Evolutionary conservation across 2,888 invertebrate species (phyloP), one percentile per base, ranked within the genome.

Genomic region (Drosophila anceps): DNA sequence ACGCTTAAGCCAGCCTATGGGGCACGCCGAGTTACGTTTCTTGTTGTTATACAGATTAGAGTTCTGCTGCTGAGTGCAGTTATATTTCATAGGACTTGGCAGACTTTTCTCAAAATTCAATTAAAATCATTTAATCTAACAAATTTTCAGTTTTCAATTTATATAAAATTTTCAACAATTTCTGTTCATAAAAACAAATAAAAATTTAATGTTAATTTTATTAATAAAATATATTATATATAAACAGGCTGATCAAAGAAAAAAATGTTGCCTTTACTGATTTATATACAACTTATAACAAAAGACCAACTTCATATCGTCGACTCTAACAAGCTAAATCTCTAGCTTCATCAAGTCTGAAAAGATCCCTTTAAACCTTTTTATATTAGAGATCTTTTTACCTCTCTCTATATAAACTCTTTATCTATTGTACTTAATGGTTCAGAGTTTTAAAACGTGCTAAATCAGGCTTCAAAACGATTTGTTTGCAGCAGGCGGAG

Each of bases 401-500:
- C 7, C 13, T 24, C 13, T 13, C 3, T 41, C 6, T 4, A 35
- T 35, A 37, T 6, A 37, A 7, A 15, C 12, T 2, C 1, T 6
- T 2, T 43, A 4, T 20, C 0, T 27, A 4, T n/a, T 15, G 6
- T 3, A 35, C 31, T 24, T 10, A 8, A 15, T 24, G 20, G 20
- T 35, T 35, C 15, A 4, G 2, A 1, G 37, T 1, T 18, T 39
- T 20, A 43, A 13, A 37, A 27, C 15, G 9, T 27, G 15, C 31
- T n/a, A 48, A 10, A 61, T 24, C 9, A 27, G 18, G 18, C 33
- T 20, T 1, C 0, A 20, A 24, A 59, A 12, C 39, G 10, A 73
- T 66, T 66, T 66, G 27, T 50, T 57, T 43, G 4, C 39, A 37
- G 12, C 9, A 24, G 35, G 51, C 29, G 31, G 3, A 15, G 7